Evolutionary conservation across 2,113 vertebrate genomes (phyloP).

Genomic region (Rousettus leschenaultii): DNA sequence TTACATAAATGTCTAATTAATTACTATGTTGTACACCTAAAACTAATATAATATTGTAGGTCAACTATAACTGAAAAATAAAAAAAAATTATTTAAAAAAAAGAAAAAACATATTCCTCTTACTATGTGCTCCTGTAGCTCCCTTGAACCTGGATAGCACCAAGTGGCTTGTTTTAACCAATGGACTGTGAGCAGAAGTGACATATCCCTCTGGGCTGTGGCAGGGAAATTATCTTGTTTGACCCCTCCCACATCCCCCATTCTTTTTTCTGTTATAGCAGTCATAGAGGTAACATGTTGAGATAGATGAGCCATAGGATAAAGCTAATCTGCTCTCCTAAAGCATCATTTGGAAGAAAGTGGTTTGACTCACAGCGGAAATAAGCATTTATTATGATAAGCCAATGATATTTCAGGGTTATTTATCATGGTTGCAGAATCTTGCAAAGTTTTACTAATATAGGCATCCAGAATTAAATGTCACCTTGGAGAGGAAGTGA

Average conservation of each 20-base stretch:
- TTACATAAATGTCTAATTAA: too few species aligned
- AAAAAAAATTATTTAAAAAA: too few species aligned
- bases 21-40: too few species aligned
- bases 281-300: not conserved
- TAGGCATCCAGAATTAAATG: not conserved
- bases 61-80: too few species aligned
- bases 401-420: not conserved
- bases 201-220: not conserved
- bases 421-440: not conserved
- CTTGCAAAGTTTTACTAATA: not conserved
- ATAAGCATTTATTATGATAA: not conserved
- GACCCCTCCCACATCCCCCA: not conserved
- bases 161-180: not conserved
- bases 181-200: not conserved
- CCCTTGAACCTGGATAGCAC: not conserved
- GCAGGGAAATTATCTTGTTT: not conserved
- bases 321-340: not conserved
- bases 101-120: too few species aligned
- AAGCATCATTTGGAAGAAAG: not conserved
- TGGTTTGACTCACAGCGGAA: not conserved
- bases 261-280: not conserved
- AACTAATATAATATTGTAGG: too few species aligned
- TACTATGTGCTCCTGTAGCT: not conserved
- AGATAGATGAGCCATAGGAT: not conserved
- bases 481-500: not conserved